A percentile compares a stretch with the other conserved stretches of the same genome.
These are phyloP conservation scores for Monomorium pharaonis DNA, from an alignment of 1,140 invertebrate species.

Conservation along the genomic window DNA sequence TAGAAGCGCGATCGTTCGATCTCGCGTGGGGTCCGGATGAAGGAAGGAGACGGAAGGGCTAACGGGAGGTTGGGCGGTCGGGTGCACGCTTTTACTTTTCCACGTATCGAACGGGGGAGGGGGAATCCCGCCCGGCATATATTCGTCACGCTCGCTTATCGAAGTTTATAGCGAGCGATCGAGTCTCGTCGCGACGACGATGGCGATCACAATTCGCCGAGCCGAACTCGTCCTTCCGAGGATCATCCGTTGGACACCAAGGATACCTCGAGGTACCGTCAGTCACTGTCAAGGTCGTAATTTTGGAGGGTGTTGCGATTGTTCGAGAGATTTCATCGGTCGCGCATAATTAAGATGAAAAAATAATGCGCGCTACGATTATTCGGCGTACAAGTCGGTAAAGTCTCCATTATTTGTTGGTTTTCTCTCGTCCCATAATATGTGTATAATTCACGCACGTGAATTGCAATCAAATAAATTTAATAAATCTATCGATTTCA, in stretches of 20 bases:
- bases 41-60: neutral
- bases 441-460: neutral
- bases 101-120: neutral
- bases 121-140: neutral
- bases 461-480: neutral
- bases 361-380: neutral
- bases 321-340: neutral
- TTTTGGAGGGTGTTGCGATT: neutral
- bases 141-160: constrained; percentile 29
- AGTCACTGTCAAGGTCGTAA: neutral
- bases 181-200: neutral
- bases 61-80: neutral
- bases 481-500: neutral
- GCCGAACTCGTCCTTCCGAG: neutral
- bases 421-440: neutral
- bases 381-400: neutral
- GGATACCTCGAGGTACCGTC: neutral
- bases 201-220: neutral
- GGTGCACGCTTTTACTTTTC: constrained; percentile 29
- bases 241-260: neutral
- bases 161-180: constrained; percentile 20
- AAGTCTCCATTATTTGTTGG: constrained; percentile 2
- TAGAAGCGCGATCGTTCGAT: constrained; percentile 53
- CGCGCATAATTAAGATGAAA: constrained; percentile 8
- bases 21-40: neutral